phyloP scores from a whole-genome alignment of 2,888 invertebrate genomes.

The Glomeris marginata region DNA sequence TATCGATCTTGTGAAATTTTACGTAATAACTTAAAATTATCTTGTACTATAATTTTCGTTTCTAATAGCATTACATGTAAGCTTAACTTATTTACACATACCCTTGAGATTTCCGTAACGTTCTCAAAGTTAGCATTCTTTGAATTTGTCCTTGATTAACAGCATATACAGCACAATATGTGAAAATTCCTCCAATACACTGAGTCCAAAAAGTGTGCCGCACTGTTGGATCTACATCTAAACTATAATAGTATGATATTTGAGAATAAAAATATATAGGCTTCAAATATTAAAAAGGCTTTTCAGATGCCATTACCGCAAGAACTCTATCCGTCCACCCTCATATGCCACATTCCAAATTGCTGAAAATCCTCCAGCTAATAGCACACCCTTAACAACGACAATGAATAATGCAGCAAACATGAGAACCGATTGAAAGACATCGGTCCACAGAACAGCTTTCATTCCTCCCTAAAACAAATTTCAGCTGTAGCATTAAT shows the following conservation, averaged over 20 bases:
- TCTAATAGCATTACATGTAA: no score
- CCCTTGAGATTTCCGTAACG: constrained; percentile 20
- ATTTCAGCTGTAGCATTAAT: not conserved
- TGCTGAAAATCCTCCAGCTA: constrained; percentile 49
- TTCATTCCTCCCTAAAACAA: constrained; percentile 59
- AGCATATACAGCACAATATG: constrained; percentile 65
- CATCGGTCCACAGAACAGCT: constrained; percentile 73
- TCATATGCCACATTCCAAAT: constrained; percentile 55
- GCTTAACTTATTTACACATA: constrained; percentile 15
- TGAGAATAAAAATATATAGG: not conserved
- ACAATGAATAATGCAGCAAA: constrained; percentile 65
- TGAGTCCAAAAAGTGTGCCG: constrained; percentile 72
- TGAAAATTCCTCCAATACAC: constrained; percentile 61
- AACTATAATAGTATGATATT: constrained; percentile 36
- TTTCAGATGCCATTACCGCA: constrained; percentile 24
- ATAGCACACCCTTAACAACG: constrained; percentile 52
- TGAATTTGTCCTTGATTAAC: constrained; percentile 69
- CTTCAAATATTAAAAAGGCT: not conserved
- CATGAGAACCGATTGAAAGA: constrained; percentile 57
- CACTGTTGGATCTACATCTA: constrained; percentile 60
- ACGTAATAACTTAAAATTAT: no score
- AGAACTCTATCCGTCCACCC: constrained; percentile 49
- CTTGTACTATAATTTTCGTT: no score
- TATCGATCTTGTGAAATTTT: no score
- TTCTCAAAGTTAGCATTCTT: constrained; percentile 33